These are phyloP conservation scores for Tetragonula clypearis DNA, from an alignment of 1,140 invertebrate genomes.

Conservation along the genomic window DNA sequence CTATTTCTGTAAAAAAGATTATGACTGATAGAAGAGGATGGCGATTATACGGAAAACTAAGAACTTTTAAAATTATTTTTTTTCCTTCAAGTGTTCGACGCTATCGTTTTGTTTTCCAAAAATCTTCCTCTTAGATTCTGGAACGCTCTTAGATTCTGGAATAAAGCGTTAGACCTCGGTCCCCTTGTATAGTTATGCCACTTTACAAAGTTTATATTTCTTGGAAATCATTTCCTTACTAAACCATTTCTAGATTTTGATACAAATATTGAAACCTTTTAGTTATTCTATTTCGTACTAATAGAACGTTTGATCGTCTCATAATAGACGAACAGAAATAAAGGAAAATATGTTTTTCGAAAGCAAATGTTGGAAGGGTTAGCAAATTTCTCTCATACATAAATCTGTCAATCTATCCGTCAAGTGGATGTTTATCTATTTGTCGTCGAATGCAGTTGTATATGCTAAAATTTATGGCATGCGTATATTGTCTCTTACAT, in stretches of 20 bases:
- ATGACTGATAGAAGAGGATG: too few species aligned
- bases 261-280: not conserved
- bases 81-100: too few species aligned
- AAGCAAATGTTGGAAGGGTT: conserved; percentile 17
- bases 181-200: too few species aligned
- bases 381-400: conserved; percentile 43
- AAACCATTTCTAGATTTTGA: not conserved
- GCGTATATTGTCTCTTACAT: conserved; percentile 29
- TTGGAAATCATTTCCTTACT: too few species aligned
- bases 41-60: too few species aligned
- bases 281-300: not conserved
- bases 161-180: too few species aligned
- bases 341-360: conserved; percentile 1
- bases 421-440: conserved; percentile 46
- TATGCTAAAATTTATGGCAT: conserved; percentile 33
- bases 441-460: conserved; percentile 38
- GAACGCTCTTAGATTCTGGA: too few species aligned
- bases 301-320: not conserved
- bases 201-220: too few species aligned
- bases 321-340: not conserved
- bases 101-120: too few species aligned
- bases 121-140: too few species aligned
- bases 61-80: too few species aligned
- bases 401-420: conserved; percentile 56
- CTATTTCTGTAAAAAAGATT: not conserved